Percentiles rank a stretch among this genome's conserved stretches.
These are phyloP conservation scores for Actinia equina DNA, from an alignment of 64 coral and sea anemone genomes.

Conservation along the genomic window DNA sequence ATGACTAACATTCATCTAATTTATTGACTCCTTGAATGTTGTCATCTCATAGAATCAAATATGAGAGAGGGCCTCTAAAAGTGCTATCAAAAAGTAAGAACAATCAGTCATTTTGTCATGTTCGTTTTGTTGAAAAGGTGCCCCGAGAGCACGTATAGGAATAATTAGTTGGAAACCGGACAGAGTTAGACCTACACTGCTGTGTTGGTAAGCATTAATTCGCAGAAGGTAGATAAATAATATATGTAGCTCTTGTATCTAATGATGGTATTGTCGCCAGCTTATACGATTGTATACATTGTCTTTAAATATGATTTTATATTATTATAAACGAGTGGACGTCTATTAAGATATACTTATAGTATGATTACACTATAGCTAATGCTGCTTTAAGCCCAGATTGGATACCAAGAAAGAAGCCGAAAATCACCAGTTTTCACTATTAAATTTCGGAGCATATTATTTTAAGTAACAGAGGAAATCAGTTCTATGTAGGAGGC, in stretches of 20 bases:
- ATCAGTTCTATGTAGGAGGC: not conserved
- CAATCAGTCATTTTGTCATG: not conserved
- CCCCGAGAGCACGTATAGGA: not conserved
- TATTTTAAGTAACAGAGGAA: not conserved
- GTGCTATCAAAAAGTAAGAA: not conserved
- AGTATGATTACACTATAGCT: not conserved
- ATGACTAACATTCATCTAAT: not conserved
- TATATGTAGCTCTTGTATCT: not conserved
- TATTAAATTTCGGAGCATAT: not conserved
- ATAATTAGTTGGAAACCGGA: not conserved
- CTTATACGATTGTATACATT: no score
- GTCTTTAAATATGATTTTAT: no score
- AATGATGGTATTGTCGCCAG: not conserved
- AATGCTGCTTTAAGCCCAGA: not conserved
- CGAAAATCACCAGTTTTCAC: not conserved
- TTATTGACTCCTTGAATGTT: not conserved
- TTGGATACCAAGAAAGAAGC: not conserved
- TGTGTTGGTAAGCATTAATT: not conserved
- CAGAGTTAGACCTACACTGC: not conserved
- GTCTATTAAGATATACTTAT: no score
- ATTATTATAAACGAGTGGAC: no score
- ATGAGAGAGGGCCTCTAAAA: not conserved
- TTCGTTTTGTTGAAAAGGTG: not conserved
- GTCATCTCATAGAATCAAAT: not conserved
- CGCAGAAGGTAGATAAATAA: not conserved